phyloP scores from a whole-genome alignment of 2,113 vertebrate species.

The Hypomesus transpacificus region DNA sequence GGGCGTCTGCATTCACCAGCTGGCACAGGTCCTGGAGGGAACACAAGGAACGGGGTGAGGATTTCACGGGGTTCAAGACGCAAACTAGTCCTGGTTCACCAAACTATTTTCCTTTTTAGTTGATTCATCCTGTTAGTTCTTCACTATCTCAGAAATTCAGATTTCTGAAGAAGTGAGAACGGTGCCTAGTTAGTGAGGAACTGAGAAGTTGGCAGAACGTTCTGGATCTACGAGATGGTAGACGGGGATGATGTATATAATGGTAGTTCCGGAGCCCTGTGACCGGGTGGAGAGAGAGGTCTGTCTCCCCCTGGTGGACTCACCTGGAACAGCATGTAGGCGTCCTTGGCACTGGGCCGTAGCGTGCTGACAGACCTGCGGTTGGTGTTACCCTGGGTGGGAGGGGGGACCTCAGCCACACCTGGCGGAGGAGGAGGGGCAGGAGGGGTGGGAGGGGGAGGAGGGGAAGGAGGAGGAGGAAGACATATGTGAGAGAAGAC shows the following conservation, averaged over 20 bases:
- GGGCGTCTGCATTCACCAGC: conserved; percentile 96
- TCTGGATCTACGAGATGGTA: not conserved
- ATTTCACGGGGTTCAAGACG: too few species aligned
- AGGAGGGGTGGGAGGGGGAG: not conserved
- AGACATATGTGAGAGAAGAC: not conserved
- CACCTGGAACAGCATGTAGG: conserved; percentile 99
- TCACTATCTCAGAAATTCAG: too few species aligned
- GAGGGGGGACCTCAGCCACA: conserved; percentile 76
- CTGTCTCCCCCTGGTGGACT: conserved; percentile 45
- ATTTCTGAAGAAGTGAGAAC: too few species aligned
- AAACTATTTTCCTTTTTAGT: too few species aligned
- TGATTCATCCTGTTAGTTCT: too few species aligned
- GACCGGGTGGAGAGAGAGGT: not conserved
- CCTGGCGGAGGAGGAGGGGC: conserved; percentile 60
- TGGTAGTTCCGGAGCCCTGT: not conserved
- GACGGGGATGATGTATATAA: not conserved
- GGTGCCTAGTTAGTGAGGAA: too few species aligned
- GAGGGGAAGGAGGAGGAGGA: not conserved
- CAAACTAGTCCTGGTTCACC: too few species aligned
- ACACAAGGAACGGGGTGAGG: conserved; percentile 35
- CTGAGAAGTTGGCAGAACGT: too few species aligned
- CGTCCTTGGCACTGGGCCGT: conserved; percentile 95
- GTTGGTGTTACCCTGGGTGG: conserved; percentile 91
- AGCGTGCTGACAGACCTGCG: conserved; percentile 90
- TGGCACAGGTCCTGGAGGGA: conserved; percentile 89